Evolutionary conservation across 2,888 invertebrate species (phyloP), one percentile per base, ranked within the genome.

Genomic region (Choristoneura rosaceana): DNA sequence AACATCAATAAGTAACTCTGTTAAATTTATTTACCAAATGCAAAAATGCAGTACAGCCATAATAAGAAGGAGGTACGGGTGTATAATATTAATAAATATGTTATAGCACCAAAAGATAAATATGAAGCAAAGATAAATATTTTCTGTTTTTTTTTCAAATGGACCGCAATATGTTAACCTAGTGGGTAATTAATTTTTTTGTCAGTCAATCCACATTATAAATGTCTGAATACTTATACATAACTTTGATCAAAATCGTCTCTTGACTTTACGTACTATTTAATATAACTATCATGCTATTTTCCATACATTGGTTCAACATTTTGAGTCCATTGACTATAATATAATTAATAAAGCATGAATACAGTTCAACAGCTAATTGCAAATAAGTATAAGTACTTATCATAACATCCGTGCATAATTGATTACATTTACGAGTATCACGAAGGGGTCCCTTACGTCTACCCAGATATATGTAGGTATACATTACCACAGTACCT

Each of bases 401-500:
- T n/a, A 17, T 7, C 17, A 17, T 52, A 52, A 38, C 4, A 38
- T 38, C 38, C 38, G 38, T 38, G 4, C 7, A 25, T 25, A 55
- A 25, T 55, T 55, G 55, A 55, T 25, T 55, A 55, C 55, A 25
- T 55, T 55, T 55, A 25, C 25, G 25, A 25, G 25, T 25, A 55
- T 55, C 55, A 55, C 55, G 55, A 10, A 55, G 25, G 25, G 25
- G 25, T 55, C 25, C 8, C 55, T 55, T 55, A 55, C 25, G 25
- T 25, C 55, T 59, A 59, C 59, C 59, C 8, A 34, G 59, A 34
- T 34, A 59, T 58, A 52, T 14, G 25, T 25, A 50, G 3, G 34
- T 38, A n/a, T 59, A 59, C 34, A 25, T 25, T 25, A 55, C 59
- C 59, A 59, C 4, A 59, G 34, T 59, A 59, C 59, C 34, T 34